Conservation (phyloP, 2,113 vertebrate species). For the Burhinus oedicnemus region DNA sequence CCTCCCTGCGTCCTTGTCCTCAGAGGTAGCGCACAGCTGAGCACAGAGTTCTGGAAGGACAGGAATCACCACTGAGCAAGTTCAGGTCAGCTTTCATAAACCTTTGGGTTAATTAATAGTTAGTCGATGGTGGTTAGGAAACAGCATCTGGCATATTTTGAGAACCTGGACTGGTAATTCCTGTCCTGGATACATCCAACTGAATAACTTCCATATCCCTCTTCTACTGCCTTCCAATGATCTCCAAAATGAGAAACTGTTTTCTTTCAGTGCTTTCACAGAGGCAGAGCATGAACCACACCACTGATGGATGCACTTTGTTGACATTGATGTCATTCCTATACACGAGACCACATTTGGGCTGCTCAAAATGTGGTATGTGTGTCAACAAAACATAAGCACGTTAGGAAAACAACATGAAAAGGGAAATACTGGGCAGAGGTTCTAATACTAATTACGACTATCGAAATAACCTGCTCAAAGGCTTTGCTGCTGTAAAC, state of each 20-base stretch:
- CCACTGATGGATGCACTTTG: background rate
- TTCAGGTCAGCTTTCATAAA: background rate
- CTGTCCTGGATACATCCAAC: background rate
- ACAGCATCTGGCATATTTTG: background rate
- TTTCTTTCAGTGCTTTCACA: background rate
- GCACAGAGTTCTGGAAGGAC: background rate
- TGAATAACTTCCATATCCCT: background rate
- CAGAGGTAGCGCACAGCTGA: background rate
- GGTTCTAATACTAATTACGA: background rate
- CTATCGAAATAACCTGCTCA: background rate
- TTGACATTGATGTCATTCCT: background rate
- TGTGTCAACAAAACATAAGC: background rate
- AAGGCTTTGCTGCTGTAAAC: background rate
- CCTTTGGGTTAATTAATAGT: background rate
- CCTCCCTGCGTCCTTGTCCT: background rate
- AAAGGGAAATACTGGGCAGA: background rate
- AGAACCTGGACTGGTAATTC: background rate
- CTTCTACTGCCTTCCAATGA: background rate
- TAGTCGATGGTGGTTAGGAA: background rate
- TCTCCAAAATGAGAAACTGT: background rate
- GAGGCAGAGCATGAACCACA: background rate
- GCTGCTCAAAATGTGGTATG: background rate
- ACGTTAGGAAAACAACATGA: background rate
- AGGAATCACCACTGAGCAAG: constrained; percentile 15
- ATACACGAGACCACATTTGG: background rate